Evolutionary conservation across 2,888 invertebrate genomes (phyloP).

Genomic region (Leucophenga montana): DNA sequence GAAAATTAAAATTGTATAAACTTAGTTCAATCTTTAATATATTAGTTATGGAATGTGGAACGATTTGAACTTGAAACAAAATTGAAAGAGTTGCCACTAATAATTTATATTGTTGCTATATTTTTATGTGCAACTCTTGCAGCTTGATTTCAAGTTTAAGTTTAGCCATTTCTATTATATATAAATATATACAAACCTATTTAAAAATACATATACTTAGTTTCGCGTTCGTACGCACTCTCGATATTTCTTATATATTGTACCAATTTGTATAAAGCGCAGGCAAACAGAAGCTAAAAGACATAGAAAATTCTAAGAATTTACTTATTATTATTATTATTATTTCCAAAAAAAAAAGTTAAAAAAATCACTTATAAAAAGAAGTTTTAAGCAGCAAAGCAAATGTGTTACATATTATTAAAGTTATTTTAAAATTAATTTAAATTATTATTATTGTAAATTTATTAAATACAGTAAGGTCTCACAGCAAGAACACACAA

Average conservation of each 20-base stretch:
- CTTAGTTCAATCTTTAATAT: not conserved
- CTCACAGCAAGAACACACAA: not conserved
- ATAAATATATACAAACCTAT: too few species aligned
- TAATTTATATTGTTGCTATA: too few species aligned
- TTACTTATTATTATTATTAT: slow-evolving; percentile 46
- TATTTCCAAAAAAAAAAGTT: not conserved
- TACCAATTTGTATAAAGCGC: not conserved
- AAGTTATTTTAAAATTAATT: slow-evolving; percentile 40
- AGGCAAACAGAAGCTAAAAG: slow-evolving; percentile 58
- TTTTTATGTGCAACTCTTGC: too few species aligned
- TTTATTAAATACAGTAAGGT: slow-evolving; percentile 15
- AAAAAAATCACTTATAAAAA: too few species aligned
- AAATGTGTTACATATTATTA: slow-evolving; percentile 42
- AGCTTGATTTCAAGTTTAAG: too few species aligned
- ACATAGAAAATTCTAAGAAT: slow-evolving; percentile 67
- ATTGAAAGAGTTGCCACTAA: too few species aligned
- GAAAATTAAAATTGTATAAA: slow-evolving; percentile 6
- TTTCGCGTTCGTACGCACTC: too few species aligned
- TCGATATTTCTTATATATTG: not conserved
- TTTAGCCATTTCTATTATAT: too few species aligned
- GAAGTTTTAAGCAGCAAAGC: slow-evolving; percentile 50
- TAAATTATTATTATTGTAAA: not conserved
- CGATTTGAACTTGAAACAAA: too few species aligned
- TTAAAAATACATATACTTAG: too few species aligned
- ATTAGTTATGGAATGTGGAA: too few species aligned